Conservation (phyloP, 1,140 invertebrate genomes). For the Danaus melanippus region DNA sequence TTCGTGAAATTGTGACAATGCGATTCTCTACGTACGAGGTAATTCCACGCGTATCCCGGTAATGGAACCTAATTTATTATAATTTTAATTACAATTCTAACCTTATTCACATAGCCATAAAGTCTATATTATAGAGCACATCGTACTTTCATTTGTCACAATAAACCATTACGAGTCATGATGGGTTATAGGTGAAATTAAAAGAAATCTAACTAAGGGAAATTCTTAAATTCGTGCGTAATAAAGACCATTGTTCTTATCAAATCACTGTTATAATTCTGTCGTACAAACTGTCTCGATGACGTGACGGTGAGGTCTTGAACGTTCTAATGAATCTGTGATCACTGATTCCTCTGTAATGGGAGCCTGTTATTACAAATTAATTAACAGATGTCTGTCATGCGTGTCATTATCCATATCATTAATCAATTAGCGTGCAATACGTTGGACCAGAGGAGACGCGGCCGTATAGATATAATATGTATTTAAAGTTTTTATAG, state of each 20-base stretch:
- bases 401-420: not conserved
- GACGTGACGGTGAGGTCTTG: too few species aligned
- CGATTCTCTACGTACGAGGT: slow-evolving; percentile 13
- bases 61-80: slow-evolving; percentile 2
- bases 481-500: too few species aligned
- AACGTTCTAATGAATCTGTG: too few species aligned
- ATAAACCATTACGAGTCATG: slow-evolving; percentile 7
- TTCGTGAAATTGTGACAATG: slow-evolving; percentile 11
- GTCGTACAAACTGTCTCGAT: too few species aligned
- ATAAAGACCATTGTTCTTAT: too few species aligned
- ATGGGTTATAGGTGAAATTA: slow-evolving; percentile 16
- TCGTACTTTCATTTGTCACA: slow-evolving; percentile 8
- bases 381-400: slow-evolving; percentile 8
- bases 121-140: not conserved
- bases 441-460: too few species aligned
- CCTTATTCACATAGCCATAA: not conserved
- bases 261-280: too few species aligned
- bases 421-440: too few species aligned
- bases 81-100: not conserved
- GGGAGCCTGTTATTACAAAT: slow-evolving; percentile 11
- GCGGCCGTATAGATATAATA: too few species aligned
- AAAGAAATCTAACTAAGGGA: too few species aligned
- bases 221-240: too few species aligned
- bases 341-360: too few species aligned
- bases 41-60: slow-evolving; percentile 19